Evolutionary conservation across 2,797 vertebrate species (phyloP), one percentile per base, ranked within the genome.

Genomic region (Gambusia yucatana): DNA sequence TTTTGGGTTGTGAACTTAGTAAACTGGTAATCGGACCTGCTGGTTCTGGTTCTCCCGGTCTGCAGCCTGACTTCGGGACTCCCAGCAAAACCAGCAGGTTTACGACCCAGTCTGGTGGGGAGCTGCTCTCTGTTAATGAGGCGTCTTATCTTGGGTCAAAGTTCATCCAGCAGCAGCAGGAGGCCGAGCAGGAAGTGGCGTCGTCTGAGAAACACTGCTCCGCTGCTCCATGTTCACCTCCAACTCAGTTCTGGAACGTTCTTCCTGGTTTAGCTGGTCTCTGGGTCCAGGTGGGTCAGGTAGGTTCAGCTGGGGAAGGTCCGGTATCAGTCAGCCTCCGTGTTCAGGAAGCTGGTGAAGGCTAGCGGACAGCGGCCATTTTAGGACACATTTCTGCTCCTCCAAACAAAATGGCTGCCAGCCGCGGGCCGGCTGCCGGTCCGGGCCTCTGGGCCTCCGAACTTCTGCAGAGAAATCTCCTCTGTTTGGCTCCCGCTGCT

Each of bases 351-450:
- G 30, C 6, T 0, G 28, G 41, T 20, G 0, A 48, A 0, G n/a
- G 11, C n/a, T 14, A 20, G 10, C 39, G 16, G 22, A 3, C 8
- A 77, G 82, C 88, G n/a, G 91, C 91, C 92, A 93, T 93, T 93
- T 92, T 86, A 88, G 70, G 57, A 39, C 76, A 48, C 14, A 0
- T 16, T 30, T 84, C 47, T 46, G 14, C 41, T n/a, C 33, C n/a
- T 30, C n/a, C 44, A 79, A 77, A 92, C 91, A 93, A 93, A 92
- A 93, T 93, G 92, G 92, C 83, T 1, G 91, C 63, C 80, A 5
- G 47, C 43, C 14, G 6, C 11, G 0, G 5, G 16, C 0, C 43
- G 0, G 5, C 0, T 28, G 69, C 0, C 13, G 57, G 10, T 3
- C 33, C 25, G 2, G 48, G 0, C 6, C 17, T 63, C 16, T 0